Evolutionary conservation across 2,888 invertebrate genomes (phyloP), one percentile per base, ranked within the genome.

Genomic region (Autographa gamma): DNA sequence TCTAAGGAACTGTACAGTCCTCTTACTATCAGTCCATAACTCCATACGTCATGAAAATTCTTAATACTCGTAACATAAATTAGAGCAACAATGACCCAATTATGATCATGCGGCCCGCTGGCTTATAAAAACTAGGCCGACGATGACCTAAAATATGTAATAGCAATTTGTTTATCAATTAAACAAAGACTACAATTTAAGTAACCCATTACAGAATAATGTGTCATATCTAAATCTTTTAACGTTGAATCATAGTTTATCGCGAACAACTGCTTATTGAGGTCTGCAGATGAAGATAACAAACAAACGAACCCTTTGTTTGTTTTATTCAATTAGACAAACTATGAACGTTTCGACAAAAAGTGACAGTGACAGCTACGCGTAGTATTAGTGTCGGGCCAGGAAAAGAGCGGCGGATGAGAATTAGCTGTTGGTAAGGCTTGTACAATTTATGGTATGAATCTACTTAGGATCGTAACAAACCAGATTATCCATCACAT

Each of bases 231-330:
- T 19, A 60, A 69, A 76, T 76, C 82, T 68, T 73, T 69, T 54
- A 67, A 68, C 58, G 71, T 68, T 81, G 73, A 82, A 69, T 82
- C 82, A 79, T 76, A 65, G 62, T 43, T 84, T 82, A 84, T 83
- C 79, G 56, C 66, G 14, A 69, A 67, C 82, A 75, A 77, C 73
- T 82, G 83, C 60, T 75, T 84, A 84, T 82, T 77, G 82, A 74
- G 82, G 84, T 78, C 76, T 66, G 71, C 82, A 82, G 73, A 84
- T 80, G 75, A 82, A 63, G 74, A 80, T 78, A 80, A 64, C 38
- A 8, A 25, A 69, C 48, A 71, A 48, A 77, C 56, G 48, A 52
- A 13, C 32, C 63, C 71, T 80, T 83, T 84, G 82, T 83, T 73
- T 60, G 59, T 60, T 72, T 73, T 64, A 77, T 68, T 74, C 68